These are phyloP conservation scores for Liposcelis brunnea DNA, from an alignment of 2,888 invertebrate species.

Conservation along the genomic window DNA sequence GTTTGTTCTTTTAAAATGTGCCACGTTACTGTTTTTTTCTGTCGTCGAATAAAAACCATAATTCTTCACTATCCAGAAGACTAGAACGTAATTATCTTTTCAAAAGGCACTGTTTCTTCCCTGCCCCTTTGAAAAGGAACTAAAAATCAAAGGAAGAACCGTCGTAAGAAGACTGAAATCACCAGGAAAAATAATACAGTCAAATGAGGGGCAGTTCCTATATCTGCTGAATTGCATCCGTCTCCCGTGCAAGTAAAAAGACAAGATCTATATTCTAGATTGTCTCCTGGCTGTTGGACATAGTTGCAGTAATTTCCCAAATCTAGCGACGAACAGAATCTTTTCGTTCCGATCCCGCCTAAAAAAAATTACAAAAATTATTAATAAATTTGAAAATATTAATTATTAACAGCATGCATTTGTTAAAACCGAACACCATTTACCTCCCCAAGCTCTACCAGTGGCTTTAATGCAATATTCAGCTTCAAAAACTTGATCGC, in stretches of 20 bases:
- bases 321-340: conserved; percentile 73
- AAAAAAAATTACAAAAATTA: conserved; percentile 21
- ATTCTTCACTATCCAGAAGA: no score
- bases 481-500: conserved; percentile 59
- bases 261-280: conserved; percentile 68
- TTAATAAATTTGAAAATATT: background rate
- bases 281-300: conserved; percentile 71
- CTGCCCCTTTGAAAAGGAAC: no score
- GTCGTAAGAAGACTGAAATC: no score
- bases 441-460: conserved; percentile 20
- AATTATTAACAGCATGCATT: conserved; percentile 6
- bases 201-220: background rate
- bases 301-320: conserved; percentile 82
- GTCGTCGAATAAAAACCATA: no score
- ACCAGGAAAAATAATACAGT: background rate
- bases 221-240: conserved; percentile 55
- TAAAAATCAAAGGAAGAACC: no score
- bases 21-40: no score
- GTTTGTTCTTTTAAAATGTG: no score
- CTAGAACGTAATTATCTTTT: no score
- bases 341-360: conserved; percentile 78
- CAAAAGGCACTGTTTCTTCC: no score
- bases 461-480: conserved; percentile 70
- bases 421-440: no score
- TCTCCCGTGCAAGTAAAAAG: conserved; percentile 68